Evolutionary conservation across 2,113 vertebrate genomes (phyloP), one percentile per base, ranked within the genome.

Genomic region (Pangasianodon gigas): DNA sequence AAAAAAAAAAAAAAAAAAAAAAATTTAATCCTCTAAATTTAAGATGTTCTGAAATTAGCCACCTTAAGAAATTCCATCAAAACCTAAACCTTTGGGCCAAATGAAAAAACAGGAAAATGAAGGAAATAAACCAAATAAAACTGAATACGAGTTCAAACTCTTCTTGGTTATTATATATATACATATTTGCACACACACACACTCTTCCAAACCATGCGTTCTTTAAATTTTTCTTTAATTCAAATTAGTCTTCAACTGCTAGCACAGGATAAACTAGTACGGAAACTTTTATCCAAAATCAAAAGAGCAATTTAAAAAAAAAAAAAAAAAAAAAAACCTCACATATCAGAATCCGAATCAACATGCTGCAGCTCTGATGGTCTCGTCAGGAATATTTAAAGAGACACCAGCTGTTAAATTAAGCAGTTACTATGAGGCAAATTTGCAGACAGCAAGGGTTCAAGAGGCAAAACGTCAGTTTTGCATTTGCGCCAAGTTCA

Each of bases 401-500:
- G 85, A 91, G 88, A 92, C 92, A 87, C 71, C 90, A 87, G 94
- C 92, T 91, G 19, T 9, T 10, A 77, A 77, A 77, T 77, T 24
- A 90, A 90, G 88, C 90, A 81, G 67, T 91, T 89, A 90, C 91
- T 92, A 89, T 41, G 6, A 58, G 85, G 81, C 80, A 77, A 69
- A 93, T 93, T 90, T 90, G 88, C n/a, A 93, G 84, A 89, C 90
- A 92, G 93, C 90, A 81, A 84, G 90, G 85, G 88, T 85, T 56
- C 89, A 81, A 90, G 80, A 92, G 88, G 89, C 88, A 88, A 91
- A 88, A 90, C 74, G 85, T 86, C 88, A 92, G 86, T 94, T 94
- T 94, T 93, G 94, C 89, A 79, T 92, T 84, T 89, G 48, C 87
- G 88, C 88, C 92, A 90, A 86, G 91, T 91, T 77, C 84, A 85